Evolutionary conservation across 2,797 vertebrate genomes (phyloP), one percentile per base, ranked within the genome.

Genomic region (Cichlasoma orientale): DNA sequence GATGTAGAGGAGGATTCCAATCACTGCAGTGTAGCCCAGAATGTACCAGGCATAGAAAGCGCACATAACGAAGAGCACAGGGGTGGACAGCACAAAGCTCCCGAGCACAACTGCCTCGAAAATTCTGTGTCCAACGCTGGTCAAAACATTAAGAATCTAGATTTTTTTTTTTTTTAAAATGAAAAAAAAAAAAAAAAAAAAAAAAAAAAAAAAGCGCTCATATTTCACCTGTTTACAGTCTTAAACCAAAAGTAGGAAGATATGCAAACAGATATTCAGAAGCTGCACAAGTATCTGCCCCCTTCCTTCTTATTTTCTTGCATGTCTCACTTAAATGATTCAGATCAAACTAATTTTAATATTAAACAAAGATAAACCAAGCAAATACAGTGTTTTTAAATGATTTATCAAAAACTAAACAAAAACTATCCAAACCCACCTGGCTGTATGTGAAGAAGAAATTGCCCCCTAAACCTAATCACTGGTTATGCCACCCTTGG

Each of bases 141-240:
- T 96, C 75, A 97, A 79, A 14, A 96, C 74, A 31, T 96, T 96
- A 79, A 97, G 94, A 72, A 96, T 89, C 97, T 97, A 63, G 36
- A 63, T 18, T 9, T 36, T 36, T 36, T 36, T 36, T 33, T 33
- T 31, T 27, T 27, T 27, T 33, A 41, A 10, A 41, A 41, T 2
- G 11, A 41, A 13, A 13, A 13, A 41, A 33, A 25, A 53, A 57
- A 2, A 63, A 23, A 8, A 25, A 63, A n/a, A n/a, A 41, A 13
- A 13, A 13, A 41, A 33, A 25, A 53, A 57, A 2, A 63, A 23
- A 8, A 25, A 63, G n/a, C n/a, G 13, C 7, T 52, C 21, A 18
- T 10, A 63, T 18, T 63, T 44, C 38, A 63, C 38, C 59, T 0
- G 2, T 63, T 63, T 63, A 59, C 4, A 4, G 13, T 44, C 41